Evolutionary conservation across 2,113 vertebrate genomes (phyloP).

Genomic region (Tautogolabrus adspersus): DNA sequence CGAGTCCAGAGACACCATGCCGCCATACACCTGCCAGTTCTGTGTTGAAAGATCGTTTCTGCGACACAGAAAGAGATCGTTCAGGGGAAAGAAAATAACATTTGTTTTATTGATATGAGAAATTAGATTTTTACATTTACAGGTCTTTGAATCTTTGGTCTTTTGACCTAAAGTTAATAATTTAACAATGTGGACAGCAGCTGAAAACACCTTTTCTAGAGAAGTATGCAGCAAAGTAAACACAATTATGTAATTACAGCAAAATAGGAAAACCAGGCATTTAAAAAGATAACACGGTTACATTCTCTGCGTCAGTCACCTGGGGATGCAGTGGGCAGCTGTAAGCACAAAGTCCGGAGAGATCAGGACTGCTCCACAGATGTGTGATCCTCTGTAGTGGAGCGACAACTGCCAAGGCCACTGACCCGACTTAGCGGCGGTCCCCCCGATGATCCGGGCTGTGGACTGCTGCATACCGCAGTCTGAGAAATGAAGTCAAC

Average conservation of each 20-base stretch:
- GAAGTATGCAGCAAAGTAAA: not conserved
- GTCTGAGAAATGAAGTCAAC: slow-evolving; percentile 75
- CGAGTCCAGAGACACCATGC: slow-evolving; percentile 80
- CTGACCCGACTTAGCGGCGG: slow-evolving; percentile 75
- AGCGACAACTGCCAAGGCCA: slow-evolving; percentile 96
- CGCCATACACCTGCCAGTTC: slow-evolving; percentile 86
- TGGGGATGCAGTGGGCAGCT: slow-evolving; percentile 92
- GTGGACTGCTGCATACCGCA: slow-evolving; percentile 85
- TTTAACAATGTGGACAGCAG: no score
- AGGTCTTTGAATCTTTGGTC: not conserved
- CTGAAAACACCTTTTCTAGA: not conserved
- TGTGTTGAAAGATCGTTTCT: slow-evolving; percentile 66
- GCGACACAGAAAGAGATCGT: slow-evolving; percentile 1
- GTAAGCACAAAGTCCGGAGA: slow-evolving; percentile 88
- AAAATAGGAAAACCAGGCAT: not conserved
- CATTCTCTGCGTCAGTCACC: slow-evolving; percentile 77
- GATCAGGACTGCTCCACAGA: slow-evolving; percentile 91
- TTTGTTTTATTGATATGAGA: not conserved
- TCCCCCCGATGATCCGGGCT: slow-evolving; percentile 89
- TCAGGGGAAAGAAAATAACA: not conserved
- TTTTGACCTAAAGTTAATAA: not conserved
- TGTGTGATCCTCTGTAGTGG: slow-evolving; percentile 83
- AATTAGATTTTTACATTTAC: not conserved
- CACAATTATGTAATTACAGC: not conserved
- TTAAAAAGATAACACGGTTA: not conserved